A percentile compares a stretch with the other conserved stretches of the same genome.
phyloP scores from a whole-genome alignment of 2,113 vertebrate species.

The Probosciger aterrimus region DNA sequence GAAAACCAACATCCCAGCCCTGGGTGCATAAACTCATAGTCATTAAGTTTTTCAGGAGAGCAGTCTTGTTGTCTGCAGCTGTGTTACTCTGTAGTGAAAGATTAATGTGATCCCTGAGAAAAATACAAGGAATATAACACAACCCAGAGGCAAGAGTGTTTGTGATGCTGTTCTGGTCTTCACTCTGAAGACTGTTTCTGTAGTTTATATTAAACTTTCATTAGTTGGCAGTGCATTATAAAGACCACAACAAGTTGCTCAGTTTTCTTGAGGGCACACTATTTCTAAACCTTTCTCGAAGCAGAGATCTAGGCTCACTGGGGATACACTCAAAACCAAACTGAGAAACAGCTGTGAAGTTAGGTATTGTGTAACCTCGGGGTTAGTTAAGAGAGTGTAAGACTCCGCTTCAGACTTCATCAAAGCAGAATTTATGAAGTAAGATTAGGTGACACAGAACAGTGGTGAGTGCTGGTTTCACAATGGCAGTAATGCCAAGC shows the following conservation, averaged over 20 bases:
- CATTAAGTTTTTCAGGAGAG: background rate
- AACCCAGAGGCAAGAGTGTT: background rate
- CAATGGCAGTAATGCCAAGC: background rate
- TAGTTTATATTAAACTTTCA: constrained; percentile 37
- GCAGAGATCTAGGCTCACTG: background rate
- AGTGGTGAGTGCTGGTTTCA: background rate
- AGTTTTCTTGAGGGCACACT: background rate
- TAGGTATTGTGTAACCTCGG: background rate
- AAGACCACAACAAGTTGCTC: background rate
- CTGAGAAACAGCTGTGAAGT: background rate
- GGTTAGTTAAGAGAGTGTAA: background rate
- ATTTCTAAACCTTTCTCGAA: background rate
- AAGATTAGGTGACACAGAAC: background rate
- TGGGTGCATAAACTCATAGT: background rate
- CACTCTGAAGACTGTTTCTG: background rate
- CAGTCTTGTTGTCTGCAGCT: background rate
- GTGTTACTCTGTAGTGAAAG: background rate
- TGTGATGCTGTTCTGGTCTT: background rate
- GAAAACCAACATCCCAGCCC: background rate
- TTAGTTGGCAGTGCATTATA: background rate
- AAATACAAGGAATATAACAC: background rate
- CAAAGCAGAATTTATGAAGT: background rate
- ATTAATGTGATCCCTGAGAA: background rate
- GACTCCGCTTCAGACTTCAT: background rate
- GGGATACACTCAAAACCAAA: background rate